Percentiles rank a stretch among this genome's conserved stretches.
phyloP scores from a whole-genome alignment of 2,113 vertebrate species.

The Ancistrus triradiatus region DNA sequence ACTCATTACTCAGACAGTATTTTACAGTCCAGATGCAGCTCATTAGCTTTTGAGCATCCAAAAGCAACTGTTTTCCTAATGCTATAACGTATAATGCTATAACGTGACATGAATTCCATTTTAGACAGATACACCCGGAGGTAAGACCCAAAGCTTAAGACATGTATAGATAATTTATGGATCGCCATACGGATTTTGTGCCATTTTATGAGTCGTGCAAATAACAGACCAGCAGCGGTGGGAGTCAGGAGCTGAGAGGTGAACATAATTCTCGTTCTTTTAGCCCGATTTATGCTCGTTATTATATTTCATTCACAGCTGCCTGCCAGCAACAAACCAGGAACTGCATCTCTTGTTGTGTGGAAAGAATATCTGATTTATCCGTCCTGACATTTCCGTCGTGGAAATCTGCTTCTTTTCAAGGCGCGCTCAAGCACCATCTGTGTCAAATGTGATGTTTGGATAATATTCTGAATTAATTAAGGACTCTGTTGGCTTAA shows the following conservation, averaged over 20 bases:
- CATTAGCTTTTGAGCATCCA: constrained; percentile 1
- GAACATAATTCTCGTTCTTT: neutral
- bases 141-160: no score
- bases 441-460: constrained; percentile 72
- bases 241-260: no score
- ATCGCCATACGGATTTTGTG: no score
- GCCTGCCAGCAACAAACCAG: constrained; percentile 27
- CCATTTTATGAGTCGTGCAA: no score
- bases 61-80: neutral
- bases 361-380: constrained; percentile 42
- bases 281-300: constrained; percentile 2
- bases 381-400: constrained; percentile 39
- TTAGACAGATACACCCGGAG: neutral
- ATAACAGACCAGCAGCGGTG: no score
- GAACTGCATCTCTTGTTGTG: constrained; percentile 15
- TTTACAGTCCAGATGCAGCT: constrained; percentile 4
- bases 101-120: neutral
- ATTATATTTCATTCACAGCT: constrained; percentile 24
- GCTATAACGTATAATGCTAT: neutral
- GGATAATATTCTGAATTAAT: constrained; percentile 71
- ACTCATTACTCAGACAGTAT: neutral
- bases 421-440: constrained; percentile 31
- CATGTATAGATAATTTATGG: no score
- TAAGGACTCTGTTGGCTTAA: constrained; percentile 72
- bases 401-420: constrained; percentile 26